Conservation (phyloP, 2,797 vertebrate species). For the Aselliscus stoliczkanus region DNA sequence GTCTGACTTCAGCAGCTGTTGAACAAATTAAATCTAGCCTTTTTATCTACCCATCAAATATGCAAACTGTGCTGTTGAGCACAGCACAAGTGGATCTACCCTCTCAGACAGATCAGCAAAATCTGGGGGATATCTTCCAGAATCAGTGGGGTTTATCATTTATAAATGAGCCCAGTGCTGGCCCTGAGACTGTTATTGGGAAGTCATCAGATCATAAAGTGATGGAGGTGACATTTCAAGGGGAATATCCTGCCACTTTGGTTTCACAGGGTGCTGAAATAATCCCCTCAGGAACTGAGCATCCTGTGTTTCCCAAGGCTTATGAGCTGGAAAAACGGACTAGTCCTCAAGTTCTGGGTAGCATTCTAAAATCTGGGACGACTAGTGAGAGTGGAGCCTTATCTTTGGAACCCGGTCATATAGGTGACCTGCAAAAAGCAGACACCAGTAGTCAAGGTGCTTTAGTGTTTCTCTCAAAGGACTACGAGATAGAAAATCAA, state of each 20-base stretch:
- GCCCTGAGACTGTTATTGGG: conserved; percentile 82
- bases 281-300: conserved; percentile 86
- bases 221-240: conserved; percentile 88
- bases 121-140: conserved; percentile 98
- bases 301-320: conserved; percentile 87
- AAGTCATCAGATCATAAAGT: conserved; percentile 83
- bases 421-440: conserved; percentile 85
- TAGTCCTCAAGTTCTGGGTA: conserved; percentile 87
- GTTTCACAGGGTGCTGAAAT: conserved; percentile 87
- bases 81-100: conserved; percentile 84
- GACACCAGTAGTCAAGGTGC: conserved; percentile 86
- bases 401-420: conserved; percentile 84
- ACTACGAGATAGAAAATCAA: conserved; percentile 89
- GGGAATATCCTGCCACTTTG: conserved; percentile 84
- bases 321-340: conserved; percentile 93
- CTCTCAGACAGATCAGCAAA: conserved; percentile 94
- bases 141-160: conserved; percentile 99
- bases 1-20: conserved; percentile 79
- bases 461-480: conserved; percentile 88
- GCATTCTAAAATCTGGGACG: conserved; percentile 82
- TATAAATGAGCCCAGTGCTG: conserved; percentile 96
- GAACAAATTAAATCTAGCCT: conserved; percentile 96
- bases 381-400: conserved; percentile 85
- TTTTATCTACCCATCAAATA: conserved; percentile 98
- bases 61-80: conserved; percentile 96